Percentiles rank a stretch among this genome's conserved stretches.
These are phyloP conservation scores for Oriolus oriolus DNA, from an alignment of 2,113 vertebrate species.

Conservation along the genomic window DNA sequence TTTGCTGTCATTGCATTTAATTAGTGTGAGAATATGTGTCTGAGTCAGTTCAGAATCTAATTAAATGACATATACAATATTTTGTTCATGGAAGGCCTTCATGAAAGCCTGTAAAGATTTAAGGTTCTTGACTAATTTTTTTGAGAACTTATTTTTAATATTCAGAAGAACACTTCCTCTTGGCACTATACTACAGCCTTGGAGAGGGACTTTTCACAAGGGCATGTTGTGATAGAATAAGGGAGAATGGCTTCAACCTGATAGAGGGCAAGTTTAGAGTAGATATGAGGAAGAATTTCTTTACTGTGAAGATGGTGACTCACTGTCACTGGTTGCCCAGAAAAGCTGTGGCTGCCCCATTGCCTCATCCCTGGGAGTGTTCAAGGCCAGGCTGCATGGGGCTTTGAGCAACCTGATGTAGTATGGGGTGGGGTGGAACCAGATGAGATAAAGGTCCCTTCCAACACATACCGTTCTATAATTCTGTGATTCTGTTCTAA, in stretches of 20 bases:
- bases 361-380: not conserved
- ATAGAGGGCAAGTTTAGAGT: not conserved
- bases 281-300: not conserved
- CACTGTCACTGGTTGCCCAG: not conserved
- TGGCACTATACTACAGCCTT: not conserved
- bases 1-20: not conserved
- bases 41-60: not conserved
- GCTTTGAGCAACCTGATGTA: not conserved
- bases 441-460: not conserved
- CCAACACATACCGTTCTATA: fast-evolving
- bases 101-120: not conserved
- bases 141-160: not conserved
- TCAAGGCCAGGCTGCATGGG: not conserved
- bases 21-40: not conserved
- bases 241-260: not conserved
- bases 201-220: not conserved
- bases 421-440: not conserved
- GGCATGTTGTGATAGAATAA: not conserved
- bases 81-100: not conserved
- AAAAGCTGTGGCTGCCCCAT: not conserved
- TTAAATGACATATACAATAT: not conserved
- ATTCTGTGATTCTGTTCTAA: not conserved
- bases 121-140: not conserved
- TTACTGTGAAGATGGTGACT: not conserved
- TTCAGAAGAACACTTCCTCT: not conserved